Evolutionary conservation across 1,140 invertebrate species (phyloP).

Genomic region (Harlomillsia oculata): DNA sequence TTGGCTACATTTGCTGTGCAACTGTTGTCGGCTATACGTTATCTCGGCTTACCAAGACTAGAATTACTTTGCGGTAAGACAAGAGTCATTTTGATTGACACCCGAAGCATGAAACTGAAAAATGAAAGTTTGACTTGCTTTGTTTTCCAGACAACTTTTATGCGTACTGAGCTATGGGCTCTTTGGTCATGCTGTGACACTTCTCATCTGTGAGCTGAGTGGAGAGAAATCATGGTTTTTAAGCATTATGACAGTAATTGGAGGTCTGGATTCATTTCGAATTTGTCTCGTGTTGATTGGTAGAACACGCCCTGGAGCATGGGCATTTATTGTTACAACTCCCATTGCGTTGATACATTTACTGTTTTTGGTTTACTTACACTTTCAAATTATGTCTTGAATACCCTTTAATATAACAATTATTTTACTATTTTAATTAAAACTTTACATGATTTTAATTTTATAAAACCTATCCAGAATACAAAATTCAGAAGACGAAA

Average conservation of each 20-base stretch:
- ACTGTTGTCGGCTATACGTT: too few species aligned
- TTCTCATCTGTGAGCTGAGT: slow-evolving; percentile 40
- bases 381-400: slow-evolving; percentile 45
- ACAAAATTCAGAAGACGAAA: too few species aligned
- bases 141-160: slow-evolving; percentile 38
- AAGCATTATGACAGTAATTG: slow-evolving; percentile 40
- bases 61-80: slow-evolving; percentile 24
- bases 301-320: slow-evolving; percentile 42
- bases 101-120: neutral
- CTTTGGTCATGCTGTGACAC: slow-evolving; percentile 44
- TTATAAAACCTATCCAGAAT: too few species aligned
- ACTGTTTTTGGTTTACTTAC: slow-evolving; percentile 43
- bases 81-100: neutral
- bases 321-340: slow-evolving; percentile 44
- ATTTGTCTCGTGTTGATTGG: slow-evolving; percentile 42
- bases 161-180: slow-evolving; percentile 44
- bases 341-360: slow-evolving; percentile 41
- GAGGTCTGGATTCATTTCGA: slow-evolving; percentile 42
- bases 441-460: too few species aligned
- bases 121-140: neutral
- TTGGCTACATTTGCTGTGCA: too few species aligned
- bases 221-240: slow-evolving; percentile 44
- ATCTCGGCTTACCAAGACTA: slow-evolving; percentile 27
- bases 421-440: too few species aligned
- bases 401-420: too few species aligned